Percentiles rank a stretch among this genome's conserved stretches.
Evolutionary conservation across 35 echinoderm and acorn worm species (phyloP).

Genomic region (Anneissia japonica): DNA sequence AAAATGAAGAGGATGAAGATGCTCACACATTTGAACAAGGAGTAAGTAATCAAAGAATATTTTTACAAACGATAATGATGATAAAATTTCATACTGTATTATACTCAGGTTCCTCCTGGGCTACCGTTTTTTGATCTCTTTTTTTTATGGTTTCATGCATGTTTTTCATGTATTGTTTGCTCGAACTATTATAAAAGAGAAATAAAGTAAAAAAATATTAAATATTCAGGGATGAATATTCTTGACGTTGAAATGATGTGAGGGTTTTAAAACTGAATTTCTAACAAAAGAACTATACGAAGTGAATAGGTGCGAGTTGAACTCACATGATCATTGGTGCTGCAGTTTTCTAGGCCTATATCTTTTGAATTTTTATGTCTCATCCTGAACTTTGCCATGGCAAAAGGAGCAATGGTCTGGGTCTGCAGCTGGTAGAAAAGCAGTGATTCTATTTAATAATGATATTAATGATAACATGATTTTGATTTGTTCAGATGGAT

Average conservation of each 20-base stretch:
- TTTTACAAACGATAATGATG: background rate
- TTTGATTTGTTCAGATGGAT: slow-evolving; percentile 43
- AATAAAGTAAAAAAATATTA: too few species aligned
- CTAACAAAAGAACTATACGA: too few species aligned
- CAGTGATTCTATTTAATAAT: background rate
- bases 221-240: too few species aligned
- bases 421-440: background rate
- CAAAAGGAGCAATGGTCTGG: background rate
- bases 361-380: background rate
- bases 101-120: background rate
- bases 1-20: slow-evolving; percentile 5
- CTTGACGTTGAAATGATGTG: too few species aligned
- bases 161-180: background rate
- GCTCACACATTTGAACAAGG: background rate
- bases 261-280: too few species aligned
- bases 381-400: background rate
- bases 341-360: background rate
- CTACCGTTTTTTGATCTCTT: background rate
- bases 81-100: background rate
- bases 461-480: too few species aligned
- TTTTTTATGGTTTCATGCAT: background rate
- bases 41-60: background rate
- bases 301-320: too few species aligned
- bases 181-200: too few species aligned
- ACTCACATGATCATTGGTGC: too few species aligned